Evolutionary conservation across 2,888 invertebrate species (phyloP).

Genomic region (Synergus gifuensis): DNA sequence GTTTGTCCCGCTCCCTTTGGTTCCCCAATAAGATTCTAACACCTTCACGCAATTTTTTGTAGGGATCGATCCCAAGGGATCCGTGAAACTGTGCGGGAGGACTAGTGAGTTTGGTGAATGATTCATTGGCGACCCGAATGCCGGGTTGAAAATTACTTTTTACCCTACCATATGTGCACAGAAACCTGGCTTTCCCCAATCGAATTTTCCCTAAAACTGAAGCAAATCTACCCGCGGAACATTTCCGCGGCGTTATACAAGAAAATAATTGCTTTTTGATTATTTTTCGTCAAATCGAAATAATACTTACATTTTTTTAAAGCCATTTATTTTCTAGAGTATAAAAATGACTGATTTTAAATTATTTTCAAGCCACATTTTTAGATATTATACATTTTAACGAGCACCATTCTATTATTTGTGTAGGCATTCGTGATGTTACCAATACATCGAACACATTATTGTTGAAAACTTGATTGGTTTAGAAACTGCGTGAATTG

Average conservation of each 20-base stretch:
- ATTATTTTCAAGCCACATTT: too few relatives aligned
- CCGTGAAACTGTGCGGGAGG: slow-evolving; percentile 7
- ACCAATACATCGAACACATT: too few relatives aligned
- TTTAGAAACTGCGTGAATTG: too few relatives aligned
- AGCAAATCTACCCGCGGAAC: neutral
- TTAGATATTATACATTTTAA: too few relatives aligned
- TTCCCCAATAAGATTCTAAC: slow-evolving; percentile 4
- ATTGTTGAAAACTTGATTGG: too few relatives aligned
- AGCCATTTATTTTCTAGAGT: too few relatives aligned
- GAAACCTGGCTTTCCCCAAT: slow-evolving; percentile 17
- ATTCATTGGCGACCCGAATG: slow-evolving; percentile 41
- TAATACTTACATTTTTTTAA: too few relatives aligned
- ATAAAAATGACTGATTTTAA: too few relatives aligned
- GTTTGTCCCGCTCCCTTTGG: slow-evolving; percentile 36
- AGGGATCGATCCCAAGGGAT: slow-evolving; percentile 17
- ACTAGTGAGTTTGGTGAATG: slow-evolving; percentile 40
- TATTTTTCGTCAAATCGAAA: slow-evolving; percentile 6
- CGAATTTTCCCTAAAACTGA: slow-evolving; percentile 9
- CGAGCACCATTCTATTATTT: too few relatives aligned
- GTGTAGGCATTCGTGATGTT: too few relatives aligned
- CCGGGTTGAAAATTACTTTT: slow-evolving; percentile 32
- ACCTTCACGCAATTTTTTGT: slow-evolving; percentile 20
- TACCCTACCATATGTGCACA: neutral
- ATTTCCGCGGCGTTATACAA: neutral
- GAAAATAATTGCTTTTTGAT: neutral